Evolutionary conservation across 2,113 vertebrate species (phyloP), one percentile per base, ranked within the genome.

Genomic region (Hippopotamus amphibius): DNA sequence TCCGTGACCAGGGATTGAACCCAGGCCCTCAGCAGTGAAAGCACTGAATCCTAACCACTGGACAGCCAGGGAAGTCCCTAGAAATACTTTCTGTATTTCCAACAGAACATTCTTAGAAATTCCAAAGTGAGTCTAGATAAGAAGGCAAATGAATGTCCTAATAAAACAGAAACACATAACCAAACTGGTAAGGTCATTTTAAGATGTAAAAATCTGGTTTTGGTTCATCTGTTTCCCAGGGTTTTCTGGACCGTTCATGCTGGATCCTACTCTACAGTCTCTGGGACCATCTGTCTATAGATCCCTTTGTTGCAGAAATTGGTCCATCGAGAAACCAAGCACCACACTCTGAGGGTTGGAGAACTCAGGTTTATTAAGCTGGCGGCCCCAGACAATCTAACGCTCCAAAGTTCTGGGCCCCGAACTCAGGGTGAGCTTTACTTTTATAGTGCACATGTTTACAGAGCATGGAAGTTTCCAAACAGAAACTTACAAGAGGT

Each of bases 41-140:
- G 17, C 0, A 0, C 74, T 3, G 21, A 77, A 30, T 33, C 30
- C 74, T 77, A 77, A 77, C 16, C 48, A 53, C 30, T 53, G 74
- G 74, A 50, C 74, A 17, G 10, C 74, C 74, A 53, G 16, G 17
- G 17, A 53, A 53, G 33, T 33, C 74, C 74, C 30, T 53, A 77
- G 74, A 92, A 92, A 97, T 77, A 65, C 10, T 50, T 84, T 48
- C 26, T 61, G 21, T 19, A 88, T 86, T 48, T 79, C 43, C 17
- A 90, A 93, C n/a, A 89, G 33, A 65, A 66, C 14, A 15, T 55
- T 71, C 50, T 85, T 85, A 89, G 68, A 90, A 82, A 93, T 41
- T 41, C 24, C 41, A 89, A 85, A 81, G 17, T 80, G 37, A 50
- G 63, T 90, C 28, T 76, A 26, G 6, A 28, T 69, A 91, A 85